Evolutionary conservation across 1,140 invertebrate species (phyloP).

Genomic region (Macrobrachium rosenbergii): DNA sequence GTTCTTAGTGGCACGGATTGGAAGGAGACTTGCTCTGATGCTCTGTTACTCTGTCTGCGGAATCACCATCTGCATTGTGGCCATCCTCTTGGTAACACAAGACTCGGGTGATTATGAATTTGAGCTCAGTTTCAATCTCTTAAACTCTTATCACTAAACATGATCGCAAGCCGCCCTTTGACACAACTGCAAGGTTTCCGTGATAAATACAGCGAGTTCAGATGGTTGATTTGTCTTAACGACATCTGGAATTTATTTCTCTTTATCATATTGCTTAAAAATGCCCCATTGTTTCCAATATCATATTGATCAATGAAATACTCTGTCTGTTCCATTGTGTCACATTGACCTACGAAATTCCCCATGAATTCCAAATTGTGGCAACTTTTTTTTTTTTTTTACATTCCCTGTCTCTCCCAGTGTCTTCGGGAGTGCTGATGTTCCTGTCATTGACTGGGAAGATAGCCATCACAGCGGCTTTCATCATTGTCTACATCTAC

Average conservation of each 20-base stretch:
- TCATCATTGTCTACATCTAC: constrained; percentile 56
- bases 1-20: not conserved
- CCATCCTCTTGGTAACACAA: too few relatives aligned
- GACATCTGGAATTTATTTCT: not conserved
- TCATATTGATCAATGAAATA: too few relatives aligned
- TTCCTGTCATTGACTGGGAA: constrained; percentile 18
- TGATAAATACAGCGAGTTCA: too few relatives aligned
- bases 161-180: too few relatives aligned
- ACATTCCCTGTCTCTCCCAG: not conserved
- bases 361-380: not conserved
- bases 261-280: not conserved
- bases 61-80: not conserved
- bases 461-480: constrained; percentile 40
- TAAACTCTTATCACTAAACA: too few relatives aligned
- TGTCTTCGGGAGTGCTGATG: not conserved
- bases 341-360: not conserved
- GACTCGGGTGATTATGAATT: too few relatives aligned
- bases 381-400: not conserved
- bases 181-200: too few relatives aligned
- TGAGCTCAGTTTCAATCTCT: too few relatives aligned
- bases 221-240: too few relatives aligned
- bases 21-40: not conserved
- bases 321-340: too few relatives aligned
- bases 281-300: not conserved
- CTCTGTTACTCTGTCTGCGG: not conserved